Conservation (phyloP, 2,888 invertebrate species). For the Camponotus fellah region DNA sequence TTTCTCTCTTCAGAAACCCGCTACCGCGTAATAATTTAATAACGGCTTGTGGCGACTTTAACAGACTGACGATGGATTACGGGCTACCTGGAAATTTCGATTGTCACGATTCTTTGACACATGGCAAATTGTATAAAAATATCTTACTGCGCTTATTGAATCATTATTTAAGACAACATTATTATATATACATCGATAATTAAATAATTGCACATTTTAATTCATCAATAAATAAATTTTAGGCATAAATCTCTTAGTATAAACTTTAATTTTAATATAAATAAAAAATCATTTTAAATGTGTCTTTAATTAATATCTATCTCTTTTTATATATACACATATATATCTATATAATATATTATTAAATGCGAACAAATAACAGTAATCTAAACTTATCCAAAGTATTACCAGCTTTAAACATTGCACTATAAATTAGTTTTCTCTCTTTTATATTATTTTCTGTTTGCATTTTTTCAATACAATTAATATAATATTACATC, state of each 20-base stretch:
- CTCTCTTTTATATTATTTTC: too few species aligned
- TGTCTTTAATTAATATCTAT: not conserved
- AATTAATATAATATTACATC: not conserved
- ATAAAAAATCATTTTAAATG: not conserved
- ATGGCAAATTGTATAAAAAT: constrained; percentile 35
- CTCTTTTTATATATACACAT: too few species aligned
- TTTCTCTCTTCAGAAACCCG: not conserved
- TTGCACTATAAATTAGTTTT: too few species aligned
- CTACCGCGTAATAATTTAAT: constrained; percentile 53
- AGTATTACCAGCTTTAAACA: too few species aligned
- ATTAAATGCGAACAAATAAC: not conserved
- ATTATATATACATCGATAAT: constrained; percentile 8
- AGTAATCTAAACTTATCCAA: too few species aligned
- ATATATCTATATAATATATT: not conserved
- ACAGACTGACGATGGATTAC: constrained; percentile 41
- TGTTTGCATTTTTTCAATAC: too few species aligned
- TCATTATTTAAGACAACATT: constrained; percentile 34
- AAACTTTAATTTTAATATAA: constrained; percentile 15
- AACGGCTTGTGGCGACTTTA: constrained; percentile 41
- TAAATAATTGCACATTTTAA: not conserved
- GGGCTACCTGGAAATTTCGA: constrained; percentile 30
- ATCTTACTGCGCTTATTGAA: not conserved
- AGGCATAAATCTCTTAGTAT: not conserved
- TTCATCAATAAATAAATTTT: not conserved
- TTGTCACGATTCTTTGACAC: constrained; percentile 43